phyloP scores from a whole-genome alignment of 2,113 vertebrate genomes.

The Agapornis roseicollis region DNA sequence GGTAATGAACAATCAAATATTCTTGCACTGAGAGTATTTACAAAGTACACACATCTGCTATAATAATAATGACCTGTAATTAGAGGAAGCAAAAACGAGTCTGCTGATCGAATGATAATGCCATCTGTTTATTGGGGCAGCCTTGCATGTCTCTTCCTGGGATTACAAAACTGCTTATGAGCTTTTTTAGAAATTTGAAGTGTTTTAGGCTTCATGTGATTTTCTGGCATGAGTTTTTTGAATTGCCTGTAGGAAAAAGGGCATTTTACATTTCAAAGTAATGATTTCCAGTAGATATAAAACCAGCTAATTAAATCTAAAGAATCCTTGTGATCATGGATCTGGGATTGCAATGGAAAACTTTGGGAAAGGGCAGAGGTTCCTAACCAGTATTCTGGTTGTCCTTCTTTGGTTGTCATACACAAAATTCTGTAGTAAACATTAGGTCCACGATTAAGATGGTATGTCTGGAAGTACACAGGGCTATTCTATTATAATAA shows the following conservation, averaged over 20 bases:
- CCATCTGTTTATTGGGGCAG: background rate
- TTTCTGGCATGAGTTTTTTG: background rate
- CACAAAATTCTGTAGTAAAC: background rate
- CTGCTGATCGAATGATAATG: conserved; percentile 34
- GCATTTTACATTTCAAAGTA: background rate
- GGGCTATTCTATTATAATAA: background rate
- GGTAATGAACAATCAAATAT: background rate
- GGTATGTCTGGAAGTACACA: background rate
- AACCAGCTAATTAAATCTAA: background rate
- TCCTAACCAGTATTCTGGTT: background rate
- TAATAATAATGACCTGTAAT: background rate
- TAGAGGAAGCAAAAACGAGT: conserved; percentile 16
- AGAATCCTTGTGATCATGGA: background rate
- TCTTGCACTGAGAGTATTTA: background rate
- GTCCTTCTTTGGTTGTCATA: background rate
- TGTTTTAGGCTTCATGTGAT: background rate
- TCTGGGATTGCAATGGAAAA: background rate
- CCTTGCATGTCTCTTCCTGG: background rate
- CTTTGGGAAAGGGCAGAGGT: background rate
- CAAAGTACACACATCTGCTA: background rate
- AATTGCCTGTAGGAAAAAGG: background rate
- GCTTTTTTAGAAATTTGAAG: background rate
- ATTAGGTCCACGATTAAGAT: background rate
- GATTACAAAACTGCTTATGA: background rate
- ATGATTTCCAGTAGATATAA: background rate